Evolutionary conservation across 2,113 vertebrate genomes (phyloP), one percentile per base, ranked within the genome.

Genomic region (Gymnocephalus cernua): DNA sequence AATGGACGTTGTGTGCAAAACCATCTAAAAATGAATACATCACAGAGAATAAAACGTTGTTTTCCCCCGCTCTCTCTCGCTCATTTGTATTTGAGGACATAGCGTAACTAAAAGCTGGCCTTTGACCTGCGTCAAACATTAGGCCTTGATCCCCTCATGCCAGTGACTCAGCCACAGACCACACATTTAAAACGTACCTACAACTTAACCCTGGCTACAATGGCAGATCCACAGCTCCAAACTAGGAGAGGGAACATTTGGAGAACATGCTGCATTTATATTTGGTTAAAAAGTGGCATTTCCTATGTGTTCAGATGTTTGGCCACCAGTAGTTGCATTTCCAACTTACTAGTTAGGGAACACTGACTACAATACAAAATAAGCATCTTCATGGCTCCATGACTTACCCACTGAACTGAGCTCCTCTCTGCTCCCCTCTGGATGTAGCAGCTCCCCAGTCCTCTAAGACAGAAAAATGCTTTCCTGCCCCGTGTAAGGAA

Each of bases 1-100:
- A 84, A 79, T 90, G 79, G 79, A 92, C 84, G 41, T 71, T 74
- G 82, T 92, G 92, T 94, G 93, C 90, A 94, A 94, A 93, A 94
- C 89, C 87, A 85, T 87, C 56, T 12, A 62, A 83, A 90, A 81
- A 78, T 48, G 0, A 87, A 79, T 41, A 82, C 21, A 23, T 77
- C 63, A 78, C 76, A 70, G 74, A 73, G 29, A 81, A 83, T 86
- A 76, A 88, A 82, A 75, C 25, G 29, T 75, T 64, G 44, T 53
- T 66, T 61, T 7, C 44, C 0, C 29, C 53, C 7, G 35, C 27
- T 58, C 65, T 77, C 73, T 64, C 80, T 79, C 88, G 72, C 76
- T 79, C 57, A 27, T 76, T 61, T 21, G 1, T 44, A 54, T 62
- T 83, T 57, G 58, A 88, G 57, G 80, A 84, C 73, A 23, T 78